These are phyloP conservation scores for Leucozona laternaria DNA, from an alignment of 2,888 invertebrate species.

Conservation along the genomic window DNA sequence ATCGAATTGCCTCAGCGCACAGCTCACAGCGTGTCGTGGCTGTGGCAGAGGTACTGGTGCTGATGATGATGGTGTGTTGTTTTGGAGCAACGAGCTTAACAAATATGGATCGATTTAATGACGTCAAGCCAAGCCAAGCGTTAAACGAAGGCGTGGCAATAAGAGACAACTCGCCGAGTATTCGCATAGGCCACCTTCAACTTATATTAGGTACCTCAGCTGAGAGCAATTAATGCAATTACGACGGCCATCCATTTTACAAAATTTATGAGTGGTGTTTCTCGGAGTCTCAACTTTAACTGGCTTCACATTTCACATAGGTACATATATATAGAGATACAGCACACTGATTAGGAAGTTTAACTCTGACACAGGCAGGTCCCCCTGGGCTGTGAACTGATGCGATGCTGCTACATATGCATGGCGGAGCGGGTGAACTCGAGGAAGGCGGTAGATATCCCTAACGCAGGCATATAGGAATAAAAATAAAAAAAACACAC, in stretches of 20 bases:
- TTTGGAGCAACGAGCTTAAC: slow-evolving; percentile 35
- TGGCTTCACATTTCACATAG: slow-evolving; percentile 24
- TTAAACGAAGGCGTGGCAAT: slow-evolving; percentile 71
- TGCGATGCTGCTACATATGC: slow-evolving; percentile 14
- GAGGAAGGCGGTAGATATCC: slow-evolving; percentile 26
- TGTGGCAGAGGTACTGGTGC: background rate
- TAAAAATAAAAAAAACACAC: background rate
- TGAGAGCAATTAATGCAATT: slow-evolving; percentile 70
- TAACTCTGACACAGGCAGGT: background rate
- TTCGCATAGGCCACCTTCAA: slow-evolving; percentile 44
- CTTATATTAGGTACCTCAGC: no score
- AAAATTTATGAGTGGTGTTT: slow-evolving; percentile 52
- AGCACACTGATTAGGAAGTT: slow-evolving; percentile 17
- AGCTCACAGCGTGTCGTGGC: background rate
- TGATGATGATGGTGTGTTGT: slow-evolving; percentile 45
- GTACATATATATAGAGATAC: slow-evolving; percentile 21
- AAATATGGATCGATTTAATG: slow-evolving; percentile 72
- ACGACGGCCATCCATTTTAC: slow-evolving; percentile 63
- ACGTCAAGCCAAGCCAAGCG: slow-evolving; percentile 44
- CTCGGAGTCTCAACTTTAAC: slow-evolving; percentile 23
- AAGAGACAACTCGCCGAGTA: slow-evolving; percentile 31
- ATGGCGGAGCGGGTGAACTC: slow-evolving; percentile 16
- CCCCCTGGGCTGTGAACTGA: background rate
- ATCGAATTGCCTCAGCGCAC: slow-evolving; percentile 52
- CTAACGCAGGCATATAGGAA: slow-evolving; percentile 6